A percentile compares a stretch with the other conserved stretches of the same genome.
Evolutionary conservation across 2,113 vertebrate genomes (phyloP).

Genomic region (Actenoides hombroni): DNA sequence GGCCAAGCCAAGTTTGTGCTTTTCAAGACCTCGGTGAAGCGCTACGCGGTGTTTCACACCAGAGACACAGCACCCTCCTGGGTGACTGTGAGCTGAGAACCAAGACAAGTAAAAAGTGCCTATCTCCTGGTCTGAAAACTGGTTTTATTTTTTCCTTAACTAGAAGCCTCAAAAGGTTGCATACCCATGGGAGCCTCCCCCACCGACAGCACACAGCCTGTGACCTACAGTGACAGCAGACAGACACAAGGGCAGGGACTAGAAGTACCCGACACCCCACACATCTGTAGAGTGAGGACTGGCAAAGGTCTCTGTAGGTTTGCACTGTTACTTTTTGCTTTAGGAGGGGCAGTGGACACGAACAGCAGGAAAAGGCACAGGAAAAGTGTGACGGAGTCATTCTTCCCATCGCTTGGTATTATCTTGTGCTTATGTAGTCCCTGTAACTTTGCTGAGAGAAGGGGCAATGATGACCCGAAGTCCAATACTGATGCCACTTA

Average conservation of each 20-base stretch:
- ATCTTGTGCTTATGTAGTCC: neutral
- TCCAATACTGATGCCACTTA: neutral
- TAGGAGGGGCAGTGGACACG: neutral
- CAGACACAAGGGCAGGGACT: neutral
- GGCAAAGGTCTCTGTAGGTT: neutral
- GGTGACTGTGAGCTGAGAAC: neutral
- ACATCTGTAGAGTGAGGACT: neutral
- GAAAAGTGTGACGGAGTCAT: neutral
- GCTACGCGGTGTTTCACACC: neutral
- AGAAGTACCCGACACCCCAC: neutral
- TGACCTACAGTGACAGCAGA: neutral
- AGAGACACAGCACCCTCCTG: neutral
- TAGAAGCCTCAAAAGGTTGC: neutral
- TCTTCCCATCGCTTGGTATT: neutral
- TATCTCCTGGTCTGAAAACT: neutral
- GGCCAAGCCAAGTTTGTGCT: neutral
- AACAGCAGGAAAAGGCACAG: neutral
- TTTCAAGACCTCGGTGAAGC: neutral
- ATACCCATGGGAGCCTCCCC: neutral
- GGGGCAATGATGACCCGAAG: neutral
- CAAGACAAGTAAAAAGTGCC: rapidly evolving
- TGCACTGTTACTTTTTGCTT: neutral
- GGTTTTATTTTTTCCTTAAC: neutral
- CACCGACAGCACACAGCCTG: rapidly evolving
- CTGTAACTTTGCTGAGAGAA: neutral